These are phyloP conservation scores for Drosophila kikkawai DNA, from an alignment of 1,140 invertebrate species.

Conservation along the genomic window DNA sequence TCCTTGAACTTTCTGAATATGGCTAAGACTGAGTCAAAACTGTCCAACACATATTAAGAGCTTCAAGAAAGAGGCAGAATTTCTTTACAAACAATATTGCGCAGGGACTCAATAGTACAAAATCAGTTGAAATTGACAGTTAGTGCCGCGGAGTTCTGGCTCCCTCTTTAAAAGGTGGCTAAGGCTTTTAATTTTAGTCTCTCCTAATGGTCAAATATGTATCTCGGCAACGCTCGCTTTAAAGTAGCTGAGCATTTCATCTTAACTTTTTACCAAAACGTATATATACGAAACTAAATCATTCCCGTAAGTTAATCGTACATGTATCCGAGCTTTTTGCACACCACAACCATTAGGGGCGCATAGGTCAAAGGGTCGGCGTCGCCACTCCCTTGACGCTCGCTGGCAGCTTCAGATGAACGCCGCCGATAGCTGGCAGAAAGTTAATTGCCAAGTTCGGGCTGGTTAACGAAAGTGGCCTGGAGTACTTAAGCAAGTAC, in stretches of 20 bases:
- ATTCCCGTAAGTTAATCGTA: neutral
- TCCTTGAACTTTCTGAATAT: neutral
- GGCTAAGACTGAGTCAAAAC: neutral
- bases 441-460: slow-evolving; percentile 62
- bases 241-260: neutral
- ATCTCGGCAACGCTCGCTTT: neutral
- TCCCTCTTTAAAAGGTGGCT: neutral
- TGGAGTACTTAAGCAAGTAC: slow-evolving; percentile 59
- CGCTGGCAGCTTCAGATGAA: slow-evolving; percentile 46
- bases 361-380: neutral
- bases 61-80: neutral
- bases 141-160: neutral
- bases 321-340: neutral
- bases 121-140: neutral
- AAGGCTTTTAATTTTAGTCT: too few species aligned
- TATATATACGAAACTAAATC: neutral
- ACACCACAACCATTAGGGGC: slow-evolving; percentile 1
- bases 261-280: neutral
- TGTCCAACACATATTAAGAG: neutral
- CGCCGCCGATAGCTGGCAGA: slow-evolving; percentile 41
- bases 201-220: neutral
- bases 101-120: neutral
- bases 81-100: neutral
- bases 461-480: slow-evolving; percentile 62
- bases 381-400: slow-evolving; percentile 3